A percentile compares a stretch with the other conserved stretches of the same genome.
Conservation (phyloP, 2,797 vertebrate species). For the Sylvia borin region DNA sequence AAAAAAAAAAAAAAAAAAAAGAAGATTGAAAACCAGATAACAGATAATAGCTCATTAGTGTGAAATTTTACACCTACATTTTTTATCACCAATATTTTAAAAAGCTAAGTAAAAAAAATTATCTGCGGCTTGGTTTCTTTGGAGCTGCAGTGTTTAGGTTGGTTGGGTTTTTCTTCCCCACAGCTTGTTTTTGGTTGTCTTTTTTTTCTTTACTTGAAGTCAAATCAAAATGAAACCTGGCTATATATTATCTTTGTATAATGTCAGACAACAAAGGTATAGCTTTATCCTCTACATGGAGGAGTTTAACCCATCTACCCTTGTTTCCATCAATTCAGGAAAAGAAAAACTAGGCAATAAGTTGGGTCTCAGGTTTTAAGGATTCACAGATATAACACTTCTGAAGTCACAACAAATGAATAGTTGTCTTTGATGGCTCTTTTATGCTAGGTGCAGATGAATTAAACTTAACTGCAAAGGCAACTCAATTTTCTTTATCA, state of each 20-base stretch:
- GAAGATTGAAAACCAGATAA: background rate
- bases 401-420: constrained; percentile 70
- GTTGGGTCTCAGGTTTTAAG: constrained; percentile 39
- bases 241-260: background rate
- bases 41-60: background rate
- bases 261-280: background rate
- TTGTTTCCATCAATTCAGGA: constrained; percentile 9
- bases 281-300: background rate
- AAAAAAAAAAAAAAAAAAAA: background rate
- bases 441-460: constrained; percentile 74
- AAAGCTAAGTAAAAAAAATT: background rate
- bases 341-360: constrained; percentile 3
- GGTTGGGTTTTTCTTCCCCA: background rate
- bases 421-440: constrained; percentile 71
- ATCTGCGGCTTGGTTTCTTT: background rate
- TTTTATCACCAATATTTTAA: background rate
- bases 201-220: background rate
- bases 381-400: constrained; percentile 39
- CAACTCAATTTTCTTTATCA: constrained; percentile 80
- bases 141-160: background rate
- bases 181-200: background rate
- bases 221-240: background rate
- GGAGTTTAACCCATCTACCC: background rate
- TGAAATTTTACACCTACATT: background rate
- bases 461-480: constrained; percentile 72